Base-by-base conservation (phyloP, 2,888 invertebrate species). In the Xestobium rufovillosum region DNA sequence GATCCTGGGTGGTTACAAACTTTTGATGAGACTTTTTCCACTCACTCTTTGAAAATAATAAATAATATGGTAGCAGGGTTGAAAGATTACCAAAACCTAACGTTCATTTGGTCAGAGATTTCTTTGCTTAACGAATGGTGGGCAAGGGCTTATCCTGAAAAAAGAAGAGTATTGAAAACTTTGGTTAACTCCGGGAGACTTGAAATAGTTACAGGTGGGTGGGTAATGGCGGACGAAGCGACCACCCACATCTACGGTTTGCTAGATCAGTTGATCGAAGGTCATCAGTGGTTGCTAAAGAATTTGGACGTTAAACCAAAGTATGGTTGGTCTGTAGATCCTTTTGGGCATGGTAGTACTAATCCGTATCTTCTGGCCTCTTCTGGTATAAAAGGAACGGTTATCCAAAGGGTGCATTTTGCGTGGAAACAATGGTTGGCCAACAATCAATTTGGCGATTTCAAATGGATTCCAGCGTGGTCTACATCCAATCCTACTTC, bases 1-100 rank as follows among this genome's bases (percentile, higher is more conserved):
- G 97, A 97, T 66, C 96, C 96, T 0, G 96, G 96, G 38, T 97
- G 97, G 97, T 67, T 95, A 56, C 86, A 88, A 66, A 96, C 96
- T 0, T 90, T 92, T 64, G 90, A 94, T 55, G 86, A 87, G 56
- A 97, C 97, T 65, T 96, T 90, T 64, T 84, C 88, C 60, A 79
- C 78, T 56, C 84, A 87, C 55, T 87, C 95, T 0, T 80, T 86
- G 41, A 82, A 85, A 56, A 95, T 96, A 47, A 76, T 97, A 47
- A 89, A 91, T 68, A 85, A 90, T 61, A 85, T 95, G 72, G 88
- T 95, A 12, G 77, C 82, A 35, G 94, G 95, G 63, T 72, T 97
- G 60, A 78, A 82, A 38, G 79, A 86, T 57, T 84, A 84, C 65
- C 81, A 80, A 13, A 89, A 95, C 56, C 85, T 94, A 80, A 91